Evolutionary conservation across 2,797 vertebrate species (phyloP), one percentile per base, ranked within the genome.

Genomic region (Glossophaga mutica): DNA sequence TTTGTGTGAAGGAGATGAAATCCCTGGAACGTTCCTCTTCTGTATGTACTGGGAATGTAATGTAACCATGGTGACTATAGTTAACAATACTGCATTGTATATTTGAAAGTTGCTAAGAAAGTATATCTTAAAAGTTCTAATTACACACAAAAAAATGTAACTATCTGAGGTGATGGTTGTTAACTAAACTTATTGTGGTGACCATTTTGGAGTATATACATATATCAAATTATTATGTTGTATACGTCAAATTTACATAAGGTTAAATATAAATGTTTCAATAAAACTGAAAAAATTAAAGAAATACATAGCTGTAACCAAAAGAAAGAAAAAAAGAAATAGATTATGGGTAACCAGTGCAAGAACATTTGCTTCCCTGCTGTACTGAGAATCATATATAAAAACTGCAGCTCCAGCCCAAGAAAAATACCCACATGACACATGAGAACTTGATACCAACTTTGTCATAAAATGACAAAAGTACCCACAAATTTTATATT

Each of bases 391-490:
- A 86, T n/a, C 57, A 87, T 82, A 29, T 65, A 52, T 11, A 88
- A 74, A 15, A 82, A 78, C 26, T 50, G 6, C 8, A 76, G 5
- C 6, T 34, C 32, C 4, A 57, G 32, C 39, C 39, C 55, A 71
- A 67, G 11, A 65, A 94, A 86, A 96, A 68, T 26, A 18, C 1
- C 22, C 21, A 59, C 19, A 12, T n/a, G 57, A 84, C 26, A 42
- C 39, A 81, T 24, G 19, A 46, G 90, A 89, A 73, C 46, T 29
- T 57, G 62, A 87, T 22, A 87, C 4, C n/a, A 87, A 26, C 55
- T 91, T 82, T 91, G 68, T 90, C 44, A 88, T 68, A 77, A 94
- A 93, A 91, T 82, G n/a, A 93, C 44, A 24, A 93, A 94, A 87
- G 52, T 24, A 79, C 29, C 16, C 76, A 77, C 73, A 74, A 94